Percentiles rank a stretch among this genome's conserved stretches.
Evolutionary conservation across 2,888 invertebrate genomes (phyloP).

Genomic region (Blastobasis lacticolella): DNA sequence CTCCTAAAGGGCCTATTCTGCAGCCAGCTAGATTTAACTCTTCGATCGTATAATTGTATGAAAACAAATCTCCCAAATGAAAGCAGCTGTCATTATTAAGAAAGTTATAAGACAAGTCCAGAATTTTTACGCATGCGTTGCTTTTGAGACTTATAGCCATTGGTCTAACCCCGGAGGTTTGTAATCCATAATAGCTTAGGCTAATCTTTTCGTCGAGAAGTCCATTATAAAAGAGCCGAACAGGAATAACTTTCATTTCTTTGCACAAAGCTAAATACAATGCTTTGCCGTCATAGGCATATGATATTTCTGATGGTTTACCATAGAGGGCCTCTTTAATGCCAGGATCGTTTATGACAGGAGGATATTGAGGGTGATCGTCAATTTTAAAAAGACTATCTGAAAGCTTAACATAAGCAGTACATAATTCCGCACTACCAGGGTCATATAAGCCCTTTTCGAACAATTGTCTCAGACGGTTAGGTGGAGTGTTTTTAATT

Average conservation of each 20-base stretch:
- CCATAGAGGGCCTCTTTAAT: conserved; percentile 36
- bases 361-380: conserved; percentile 47
- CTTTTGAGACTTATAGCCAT: conserved; percentile 41
- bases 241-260: conserved; percentile 41
- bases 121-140: conserved; percentile 35
- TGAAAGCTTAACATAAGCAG: conserved; percentile 40
- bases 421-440: conserved; percentile 47
- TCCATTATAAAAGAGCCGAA: conserved; percentile 33
- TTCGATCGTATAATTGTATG: conserved; percentile 28
- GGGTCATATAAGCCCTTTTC: conserved; percentile 35
- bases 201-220: conserved; percentile 37
- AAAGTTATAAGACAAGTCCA: conserved; percentile 49
- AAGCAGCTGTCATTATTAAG: conserved; percentile 44
- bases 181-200: conserved; percentile 46
- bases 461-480: conserved; percentile 13
- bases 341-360: conserved; percentile 45
- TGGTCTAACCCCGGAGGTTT: conserved; percentile 41
- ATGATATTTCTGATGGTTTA: conserved; percentile 26
- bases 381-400: conserved; percentile 44
- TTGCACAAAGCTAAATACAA: conserved; percentile 42
- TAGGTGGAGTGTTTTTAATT: conserved; percentile 15
- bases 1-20: conserved; percentile 40
- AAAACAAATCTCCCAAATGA: conserved; percentile 49
- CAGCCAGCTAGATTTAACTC: conserved; percentile 50
- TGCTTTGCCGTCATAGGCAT: conserved; percentile 48